Evolutionary conservation across 2,113 vertebrate species (phyloP), one percentile per base, ranked within the genome.

Genomic region (Tautogolabrus adspersus): DNA sequence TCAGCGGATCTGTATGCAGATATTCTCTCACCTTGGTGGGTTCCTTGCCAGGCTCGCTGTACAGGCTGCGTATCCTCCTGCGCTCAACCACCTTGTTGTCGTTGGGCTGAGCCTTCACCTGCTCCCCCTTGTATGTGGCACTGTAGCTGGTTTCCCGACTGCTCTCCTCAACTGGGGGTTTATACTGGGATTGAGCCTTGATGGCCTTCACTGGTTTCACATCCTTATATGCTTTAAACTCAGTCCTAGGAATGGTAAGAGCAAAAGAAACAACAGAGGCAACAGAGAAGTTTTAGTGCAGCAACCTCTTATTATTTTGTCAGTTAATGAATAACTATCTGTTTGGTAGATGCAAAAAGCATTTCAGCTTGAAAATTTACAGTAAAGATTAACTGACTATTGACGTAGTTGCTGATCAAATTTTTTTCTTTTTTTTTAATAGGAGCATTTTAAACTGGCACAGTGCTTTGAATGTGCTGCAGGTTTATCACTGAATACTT

Each of bases 11-110:
- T 19, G 56, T 23, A 62, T 42, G 30, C 18, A 49, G 8, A 44
- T 12, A 0, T 34, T 59, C 44, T 26, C 96, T 95, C 92, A 99
- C 98, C 97, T 98, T 99, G 84, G 92, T 66, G 0, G 92, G 47
- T 66, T 98, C 97, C 92, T 96, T 97, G 89, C 95, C 37, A 0
- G 96, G 97, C 44, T 99, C 97, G 0, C 92, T 98, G 91, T 99
- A 99, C 81, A 99, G 94, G 88, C 96, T 99, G 88, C 98, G 97
- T 96, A 99, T 97, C 94, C 97, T 96, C 76, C 98, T 93, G 89
- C 96, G 97, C 2, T 99, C 98, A 23, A 92, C 71, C 78, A 92
- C 68, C 93, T 98, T 99, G 92, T 97, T 98, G 86, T 99, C 97
- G 0, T 90, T 83, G n/a, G 95, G 82, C 10, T 82, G 85, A 26